A percentile compares a stretch with the other conserved stretches of the same genome.
phyloP scores from a whole-genome alignment of 2,797 vertebrate species.

The Sebastiscus tertius region DNA sequence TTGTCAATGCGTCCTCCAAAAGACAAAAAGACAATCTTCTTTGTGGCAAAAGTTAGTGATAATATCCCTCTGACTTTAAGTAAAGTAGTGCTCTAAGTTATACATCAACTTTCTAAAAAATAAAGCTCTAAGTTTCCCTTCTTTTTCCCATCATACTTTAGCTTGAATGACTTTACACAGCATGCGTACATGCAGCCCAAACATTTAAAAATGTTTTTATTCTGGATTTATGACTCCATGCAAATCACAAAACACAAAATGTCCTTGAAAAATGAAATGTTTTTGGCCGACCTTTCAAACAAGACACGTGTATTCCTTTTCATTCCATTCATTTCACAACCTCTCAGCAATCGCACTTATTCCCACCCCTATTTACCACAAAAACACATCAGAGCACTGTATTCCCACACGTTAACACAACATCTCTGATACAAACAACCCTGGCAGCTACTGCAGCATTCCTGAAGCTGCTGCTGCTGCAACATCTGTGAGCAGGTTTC shows the following conservation, averaged over 20 bases:
- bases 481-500: constrained; percentile 30
- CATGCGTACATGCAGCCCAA: background rate
- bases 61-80: background rate
- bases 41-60: background rate
- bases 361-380: constrained; percentile 8
- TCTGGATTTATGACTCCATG: background rate
- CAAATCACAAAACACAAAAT: background rate
- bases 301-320: background rate
- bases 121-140: background rate
- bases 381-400: constrained; percentile 19
- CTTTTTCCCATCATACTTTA: background rate
- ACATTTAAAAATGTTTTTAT: background rate
- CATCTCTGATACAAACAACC: constrained; percentile 41
- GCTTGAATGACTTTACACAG: background rate
- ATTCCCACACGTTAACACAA: constrained; percentile 37
- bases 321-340: background rate
- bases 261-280: constrained; percentile 1
- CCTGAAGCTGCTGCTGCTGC: constrained; percentile 30
- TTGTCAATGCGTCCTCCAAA: background rate
- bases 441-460: constrained; percentile 36
- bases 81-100: background rate
- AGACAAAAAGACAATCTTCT: background rate
- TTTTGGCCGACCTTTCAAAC: background rate
- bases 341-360: constrained; percentile 5
- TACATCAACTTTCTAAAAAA: background rate